Evolutionary conservation across 2,797 vertebrate genomes (phyloP).

Genomic region (Arrhamphus sclerolepis): DNA sequence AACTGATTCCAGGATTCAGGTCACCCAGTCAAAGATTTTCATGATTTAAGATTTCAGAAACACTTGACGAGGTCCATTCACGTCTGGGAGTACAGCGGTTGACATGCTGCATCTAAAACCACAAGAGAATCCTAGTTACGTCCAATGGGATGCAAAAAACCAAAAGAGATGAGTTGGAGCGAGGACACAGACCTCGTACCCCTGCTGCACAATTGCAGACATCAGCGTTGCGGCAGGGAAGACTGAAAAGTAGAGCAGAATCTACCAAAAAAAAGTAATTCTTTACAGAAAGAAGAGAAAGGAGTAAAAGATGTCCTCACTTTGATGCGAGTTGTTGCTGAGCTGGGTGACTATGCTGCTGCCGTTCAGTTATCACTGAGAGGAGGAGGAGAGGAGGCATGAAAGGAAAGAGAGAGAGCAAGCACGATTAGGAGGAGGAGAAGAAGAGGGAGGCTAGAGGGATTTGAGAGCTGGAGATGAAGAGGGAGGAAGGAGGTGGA

Average conservation of each 20-base stretch:
- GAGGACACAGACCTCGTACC: constrained; percentile 36
- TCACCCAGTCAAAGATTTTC: neutral
- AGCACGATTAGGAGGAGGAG: constrained; percentile 30
- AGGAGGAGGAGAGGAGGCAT: constrained; percentile 31
- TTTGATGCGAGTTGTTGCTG: constrained; percentile 45
- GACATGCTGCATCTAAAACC: constrained; percentile 4
- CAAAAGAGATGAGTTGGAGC: constrained; percentile 20
- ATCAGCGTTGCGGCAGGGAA: constrained; percentile 7
- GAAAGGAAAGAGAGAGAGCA: constrained; percentile 38
- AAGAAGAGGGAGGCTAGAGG: constrained; percentile 9
- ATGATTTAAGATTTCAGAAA: constrained; percentile 24
- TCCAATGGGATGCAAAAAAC: constrained; percentile 15
- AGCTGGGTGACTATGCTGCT: constrained; percentile 55
- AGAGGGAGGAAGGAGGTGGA: constrained; percentile 12
- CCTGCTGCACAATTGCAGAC: constrained; percentile 30
- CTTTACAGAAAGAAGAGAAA: neutral
- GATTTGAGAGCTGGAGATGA: constrained; percentile 5
- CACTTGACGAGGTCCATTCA: constrained; percentile 28
- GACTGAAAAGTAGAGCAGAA: constrained; percentile 16
- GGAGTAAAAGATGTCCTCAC: constrained; percentile 48
- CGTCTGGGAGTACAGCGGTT: constrained; percentile 15
- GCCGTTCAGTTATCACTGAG: constrained; percentile 32
- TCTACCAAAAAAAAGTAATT: neutral
- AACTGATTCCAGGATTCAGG: constrained; percentile 6
- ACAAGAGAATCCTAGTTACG: constrained; percentile 31